These are phyloP conservation scores for Sinotaia quadrata DNA, from an alignment of 2,888 invertebrate species.

Conservation along the genomic window DNA sequence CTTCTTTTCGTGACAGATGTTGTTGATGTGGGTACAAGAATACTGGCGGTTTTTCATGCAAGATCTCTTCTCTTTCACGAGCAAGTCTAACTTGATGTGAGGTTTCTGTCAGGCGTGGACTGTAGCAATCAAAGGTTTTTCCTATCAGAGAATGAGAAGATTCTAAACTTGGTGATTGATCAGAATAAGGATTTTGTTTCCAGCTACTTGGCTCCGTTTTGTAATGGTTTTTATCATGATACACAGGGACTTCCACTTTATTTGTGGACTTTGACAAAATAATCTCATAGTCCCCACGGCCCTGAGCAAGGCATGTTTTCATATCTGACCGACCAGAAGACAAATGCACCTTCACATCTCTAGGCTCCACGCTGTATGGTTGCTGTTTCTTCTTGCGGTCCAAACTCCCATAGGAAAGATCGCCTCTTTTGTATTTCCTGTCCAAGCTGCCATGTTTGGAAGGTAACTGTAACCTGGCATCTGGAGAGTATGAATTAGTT, in stretches of 20 bases:
- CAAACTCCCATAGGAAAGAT: conserved; percentile 50
- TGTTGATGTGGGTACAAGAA: background rate
- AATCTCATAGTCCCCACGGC: background rate
- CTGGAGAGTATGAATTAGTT: background rate
- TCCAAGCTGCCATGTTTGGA: conserved; percentile 66
- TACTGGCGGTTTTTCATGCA: background rate
- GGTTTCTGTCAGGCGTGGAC: conserved; percentile 56
- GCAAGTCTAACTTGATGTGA: conserved; percentile 26
- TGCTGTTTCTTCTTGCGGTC: conserved; percentile 46
- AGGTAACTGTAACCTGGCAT: conserved; percentile 36
- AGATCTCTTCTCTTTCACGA: conserved; percentile 4
- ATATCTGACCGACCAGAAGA: background rate
- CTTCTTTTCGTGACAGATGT: background rate
- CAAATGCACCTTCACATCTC: conserved; percentile 1
- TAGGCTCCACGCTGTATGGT: conserved; percentile 20
- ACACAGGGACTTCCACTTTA: conserved; percentile 53
- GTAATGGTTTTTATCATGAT: conserved; percentile 43
- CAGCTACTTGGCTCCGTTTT: background rate
- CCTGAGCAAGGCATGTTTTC: background rate
- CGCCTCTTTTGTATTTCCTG: conserved; percentile 50
- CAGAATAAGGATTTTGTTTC: background rate
- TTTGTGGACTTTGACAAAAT: conserved; percentile 19
- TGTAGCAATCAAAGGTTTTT: conserved; percentile 50
- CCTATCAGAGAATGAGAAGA: background rate
- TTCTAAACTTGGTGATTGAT: conserved; percentile 42